Evolutionary conservation across 2,888 invertebrate genomes (phyloP), one percentile per base, ranked within the genome.

Genomic region (Xylota segnis): DNA sequence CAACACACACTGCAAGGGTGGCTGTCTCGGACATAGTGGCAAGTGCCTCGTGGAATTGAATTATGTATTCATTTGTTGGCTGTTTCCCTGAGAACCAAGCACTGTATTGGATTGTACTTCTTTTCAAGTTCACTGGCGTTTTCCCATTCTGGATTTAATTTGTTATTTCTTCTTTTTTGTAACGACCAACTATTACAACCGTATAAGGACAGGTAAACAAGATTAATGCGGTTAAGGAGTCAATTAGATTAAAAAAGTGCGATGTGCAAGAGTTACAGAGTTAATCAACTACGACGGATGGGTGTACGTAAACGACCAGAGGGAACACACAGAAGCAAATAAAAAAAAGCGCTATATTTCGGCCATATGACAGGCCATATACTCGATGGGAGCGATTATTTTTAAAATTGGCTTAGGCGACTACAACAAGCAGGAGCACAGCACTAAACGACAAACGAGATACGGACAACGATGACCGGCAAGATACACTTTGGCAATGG

Each of bases 61-160:
- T 63, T 54, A 34, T 50, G 40, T 74, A 50, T 74, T 83, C 10
- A 10, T 66, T 5, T 59, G 34, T 47, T 68, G 59, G 59, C 65
- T 43, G 10, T 63, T 50, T 12, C n/a, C 63, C 43, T 59, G 66
- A 74, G 68, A 78, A 66, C 66, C 66, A 56, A 23, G 71, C 71
- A 47, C 37, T 40, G n/a, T 29, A 47, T 68, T 58, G 66, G 23
- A 63, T 81, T 23, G 23, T 23, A 23, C 23, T 23, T 58, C 9
- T 70, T 52, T 70, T 84, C 81, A 76, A 81, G 81, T 81, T 81
- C 81, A 81, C 70, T 84, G 43, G 70, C 54, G 75, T n/a, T 65
- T 75, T 79, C 27, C 70, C 45, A 40, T 75, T 79, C 29, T 63
- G 79, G 79, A 74, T 68, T 83, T 63, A 74, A 74, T 56, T 72